phyloP scores from a whole-genome alignment of 2,888 invertebrate genomes.

The Heliconius sara region DNA sequence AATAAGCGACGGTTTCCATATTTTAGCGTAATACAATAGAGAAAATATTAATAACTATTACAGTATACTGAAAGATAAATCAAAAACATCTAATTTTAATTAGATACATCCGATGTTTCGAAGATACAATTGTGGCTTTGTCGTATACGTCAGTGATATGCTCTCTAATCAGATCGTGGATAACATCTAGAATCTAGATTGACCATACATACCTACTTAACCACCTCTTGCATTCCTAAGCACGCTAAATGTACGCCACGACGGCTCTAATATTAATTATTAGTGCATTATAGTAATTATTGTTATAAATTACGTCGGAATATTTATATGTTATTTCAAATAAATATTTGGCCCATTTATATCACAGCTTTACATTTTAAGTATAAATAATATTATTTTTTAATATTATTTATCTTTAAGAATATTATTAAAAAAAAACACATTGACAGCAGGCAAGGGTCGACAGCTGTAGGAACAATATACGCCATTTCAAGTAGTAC shows the following conservation, averaged over 20 bases:
- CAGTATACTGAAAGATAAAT: background rate
- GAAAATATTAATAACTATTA: background rate
- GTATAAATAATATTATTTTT: no score
- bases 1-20: background rate
- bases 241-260: background rate
- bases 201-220: background rate
- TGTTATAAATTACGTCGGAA: background rate
- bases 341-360: background rate
- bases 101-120: background rate
- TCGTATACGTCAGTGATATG: background rate
- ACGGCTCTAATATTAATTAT: background rate
- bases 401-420: no score
- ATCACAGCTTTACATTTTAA: no score
- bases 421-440: no score
- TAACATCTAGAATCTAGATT: background rate
- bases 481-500: no score
- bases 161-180: background rate
- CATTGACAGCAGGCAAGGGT: no score
- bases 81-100: background rate
- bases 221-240: background rate
- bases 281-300: background rate
- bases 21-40: no score
- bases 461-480: no score
- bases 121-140: background rate
- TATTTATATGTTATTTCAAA: background rate